phyloP scores from a whole-genome alignment of 1,140 invertebrate genomes.

The Diorhabda carinulata region DNA sequence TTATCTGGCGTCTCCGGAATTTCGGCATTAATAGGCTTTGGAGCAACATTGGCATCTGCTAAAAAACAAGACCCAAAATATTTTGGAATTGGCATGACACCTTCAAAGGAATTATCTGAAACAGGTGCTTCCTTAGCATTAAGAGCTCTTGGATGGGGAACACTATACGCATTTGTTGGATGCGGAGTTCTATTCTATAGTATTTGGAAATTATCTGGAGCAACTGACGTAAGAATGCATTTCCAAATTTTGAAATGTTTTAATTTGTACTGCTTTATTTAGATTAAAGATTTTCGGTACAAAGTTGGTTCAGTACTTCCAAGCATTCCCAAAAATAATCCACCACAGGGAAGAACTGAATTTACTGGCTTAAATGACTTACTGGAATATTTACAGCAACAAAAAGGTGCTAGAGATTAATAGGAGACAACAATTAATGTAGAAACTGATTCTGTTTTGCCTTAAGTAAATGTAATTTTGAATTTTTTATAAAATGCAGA shows the following conservation, averaged over 20 bases:
- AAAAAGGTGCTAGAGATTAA: constrained; percentile 44
- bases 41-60: constrained; percentile 67
- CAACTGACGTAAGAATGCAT: constrained; percentile 60
- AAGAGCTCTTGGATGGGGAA: constrained; percentile 81
- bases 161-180: constrained; percentile 78
- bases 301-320: constrained; percentile 57
- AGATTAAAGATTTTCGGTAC: neutral
- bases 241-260: neutral
- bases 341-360: constrained; percentile 78
- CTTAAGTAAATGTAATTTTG: neutral
- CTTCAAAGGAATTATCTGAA: constrained; percentile 63
- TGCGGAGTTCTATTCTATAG: constrained; percentile 76
- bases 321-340: constrained; percentile 73
- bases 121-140: constrained; percentile 74
- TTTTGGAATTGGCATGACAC: constrained; percentile 71
- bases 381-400: constrained; percentile 66
- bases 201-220: constrained; percentile 86
- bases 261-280: constrained; percentile 21
- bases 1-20: constrained; percentile 71
- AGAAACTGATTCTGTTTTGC: neutral
- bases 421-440: constrained; percentile 9
- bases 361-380: constrained; percentile 79
- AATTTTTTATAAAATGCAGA: neutral
- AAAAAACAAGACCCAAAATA: constrained; percentile 76
- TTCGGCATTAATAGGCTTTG: constrained; percentile 78